Evolutionary conservation across 2,797 vertebrate genomes (phyloP), one percentile per base, ranked within the genome.

Genomic region (Chloroceryle inda): DNA sequence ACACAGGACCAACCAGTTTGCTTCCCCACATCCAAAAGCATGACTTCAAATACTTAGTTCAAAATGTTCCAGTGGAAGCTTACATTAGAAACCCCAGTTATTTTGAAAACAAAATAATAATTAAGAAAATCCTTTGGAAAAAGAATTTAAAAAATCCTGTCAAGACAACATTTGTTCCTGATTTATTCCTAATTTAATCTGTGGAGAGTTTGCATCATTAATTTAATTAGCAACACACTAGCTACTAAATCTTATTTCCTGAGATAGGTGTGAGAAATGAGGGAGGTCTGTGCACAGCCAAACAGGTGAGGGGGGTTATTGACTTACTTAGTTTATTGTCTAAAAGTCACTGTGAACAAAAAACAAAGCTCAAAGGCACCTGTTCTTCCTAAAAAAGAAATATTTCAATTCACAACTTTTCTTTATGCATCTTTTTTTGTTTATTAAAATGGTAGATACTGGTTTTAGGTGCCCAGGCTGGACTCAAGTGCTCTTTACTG

Each of bases 131-230:
- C 20, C 47, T n/a, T 35, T 58, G 21, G 23, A 26, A 38, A 14
- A 71, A 91, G 20, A 45, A 45, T 10, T 45, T 21, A 3, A 22
- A 27, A 33, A 88, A 58, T 12, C 18, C n/a, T 53, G 42, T 37
- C 35, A 83, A 50, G 76, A 83, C 0, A 1, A 61, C 50, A 55
- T 86, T 94, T 88, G 66, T 40, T 92, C 53, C 62, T 94, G 59
- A 23, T 86, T 91, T 92, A 83, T 67, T 92, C 56, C 52, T 26
- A 95, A 84, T 75, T 84, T 81, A 59, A 73, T 37, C 17, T 79
- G 82, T 18, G 58, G 22, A 88, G 66, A 62, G 35, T 44, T 75
- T 76, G 50, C 63, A 85, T 44, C 75, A 50, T 69, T 96, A 81
- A 94, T 86, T 52, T 83, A 83, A 94, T 81, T 79, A 89, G 50